A percentile compares a stretch with the other conserved stretches of the same genome.
phyloP scores from a whole-genome alignment of 1,140 invertebrate species.

The Luehdorfia chinensis region DNA sequence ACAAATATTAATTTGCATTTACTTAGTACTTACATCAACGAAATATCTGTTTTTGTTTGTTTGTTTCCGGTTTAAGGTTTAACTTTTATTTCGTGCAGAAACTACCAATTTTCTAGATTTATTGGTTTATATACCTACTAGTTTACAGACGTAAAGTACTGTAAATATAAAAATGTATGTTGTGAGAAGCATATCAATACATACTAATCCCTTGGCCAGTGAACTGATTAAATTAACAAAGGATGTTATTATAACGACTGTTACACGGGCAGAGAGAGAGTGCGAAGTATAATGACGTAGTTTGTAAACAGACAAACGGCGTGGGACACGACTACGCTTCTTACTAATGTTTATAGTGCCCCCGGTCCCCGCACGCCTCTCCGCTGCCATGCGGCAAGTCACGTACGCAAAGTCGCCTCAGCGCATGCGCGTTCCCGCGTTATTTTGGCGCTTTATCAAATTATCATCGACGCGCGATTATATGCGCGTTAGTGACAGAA shows the following conservation, averaged over 20 bases:
- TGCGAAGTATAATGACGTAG: slow-evolving; percentile 16
- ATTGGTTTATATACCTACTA: too few species aligned
- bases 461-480: slow-evolving; percentile 3
- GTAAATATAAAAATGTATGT: too few species aligned
- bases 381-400: slow-evolving; percentile 55
- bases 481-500: slow-evolving; percentile 2
- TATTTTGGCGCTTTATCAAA: slow-evolving; percentile 5
- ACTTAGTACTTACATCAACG: too few species aligned
- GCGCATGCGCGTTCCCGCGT: slow-evolving; percentile 47
- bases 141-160: too few species aligned
- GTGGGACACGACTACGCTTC: slow-evolving; percentile 34
- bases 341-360: slow-evolving; percentile 54
- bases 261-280: not conserved
- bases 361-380: slow-evolving; percentile 21
- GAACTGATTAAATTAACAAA: slow-evolving; percentile 2
- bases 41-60: too few species aligned
- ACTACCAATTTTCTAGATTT: too few species aligned
- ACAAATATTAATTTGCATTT: too few species aligned
- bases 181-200: too few species aligned
- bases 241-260: slow-evolving; percentile 1
- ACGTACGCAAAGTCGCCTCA: slow-evolving; percentile 50
- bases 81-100: too few species aligned
- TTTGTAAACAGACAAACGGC: slow-evolving; percentile 44
- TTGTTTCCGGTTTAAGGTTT: too few species aligned
- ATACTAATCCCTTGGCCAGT: too few species aligned